A percentile compares a stretch with the other conserved stretches of the same genome.
Evolutionary conservation across 1,140 invertebrate species (phyloP).

Genomic region (Choristoneura fumiferana): DNA sequence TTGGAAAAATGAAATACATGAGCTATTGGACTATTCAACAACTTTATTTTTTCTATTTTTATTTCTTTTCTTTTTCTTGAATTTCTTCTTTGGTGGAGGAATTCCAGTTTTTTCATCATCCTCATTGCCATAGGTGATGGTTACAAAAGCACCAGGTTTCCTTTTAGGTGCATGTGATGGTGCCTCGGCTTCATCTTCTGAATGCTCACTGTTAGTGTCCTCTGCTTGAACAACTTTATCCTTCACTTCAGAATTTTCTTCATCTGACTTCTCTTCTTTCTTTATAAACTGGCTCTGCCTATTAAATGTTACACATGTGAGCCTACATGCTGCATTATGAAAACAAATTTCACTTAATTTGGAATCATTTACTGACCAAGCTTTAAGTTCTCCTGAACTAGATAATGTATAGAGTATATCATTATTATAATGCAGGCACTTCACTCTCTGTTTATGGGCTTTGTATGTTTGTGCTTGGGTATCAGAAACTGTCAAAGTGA

Average conservation of each 20-base stretch:
- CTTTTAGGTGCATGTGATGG: conserved; percentile 38
- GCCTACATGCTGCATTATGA: conserved; percentile 79
- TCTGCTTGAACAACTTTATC: conserved; percentile 31
- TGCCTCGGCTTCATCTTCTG: conserved; percentile 30
- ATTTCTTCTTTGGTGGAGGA: conserved; percentile 52
- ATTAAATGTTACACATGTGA: conserved; percentile 80
- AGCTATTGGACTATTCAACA: conserved; percentile 22
- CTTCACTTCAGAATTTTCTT: conserved; percentile 33
- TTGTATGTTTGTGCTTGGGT: conserved; percentile 72
- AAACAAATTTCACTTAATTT: conserved; percentile 76
- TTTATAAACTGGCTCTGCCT: conserved; percentile 66
- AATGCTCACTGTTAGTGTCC: conserved; percentile 38
- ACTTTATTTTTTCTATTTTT: conserved; percentile 49
- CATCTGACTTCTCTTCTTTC: conserved; percentile 56
- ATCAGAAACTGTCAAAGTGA: conserved; percentile 80
- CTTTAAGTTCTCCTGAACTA: conserved; percentile 88
- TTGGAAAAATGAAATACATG: background rate
- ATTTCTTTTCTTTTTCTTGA: conserved; percentile 57
- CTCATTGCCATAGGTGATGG: conserved; percentile 57
- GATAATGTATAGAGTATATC: conserved; percentile 81
- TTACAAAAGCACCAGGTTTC: conserved; percentile 64
- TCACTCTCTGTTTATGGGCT: conserved; percentile 84
- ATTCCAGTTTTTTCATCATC: conserved; percentile 26
- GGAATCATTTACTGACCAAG: conserved; percentile 81
- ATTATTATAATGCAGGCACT: conserved; percentile 80